These are phyloP conservation scores for Callospermophilus lateralis DNA, from an alignment of 2,113 vertebrate genomes.

Conservation along the genomic window DNA sequence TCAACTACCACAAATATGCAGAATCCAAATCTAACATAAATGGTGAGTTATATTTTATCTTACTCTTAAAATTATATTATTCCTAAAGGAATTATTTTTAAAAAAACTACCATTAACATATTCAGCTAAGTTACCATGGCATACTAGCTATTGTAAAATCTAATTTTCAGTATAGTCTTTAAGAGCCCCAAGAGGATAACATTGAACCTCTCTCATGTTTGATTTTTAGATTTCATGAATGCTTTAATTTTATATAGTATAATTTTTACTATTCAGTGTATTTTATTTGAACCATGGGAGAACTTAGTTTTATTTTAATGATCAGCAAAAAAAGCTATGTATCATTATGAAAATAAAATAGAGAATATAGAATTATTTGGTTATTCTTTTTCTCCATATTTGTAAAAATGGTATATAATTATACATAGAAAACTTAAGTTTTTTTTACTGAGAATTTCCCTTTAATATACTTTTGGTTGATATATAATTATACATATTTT, in stretches of 20 bases:
- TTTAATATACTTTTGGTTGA: neutral
- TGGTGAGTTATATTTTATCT: conserved; percentile 3
- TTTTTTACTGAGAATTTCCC: neutral
- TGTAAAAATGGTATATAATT: neutral
- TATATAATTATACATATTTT: neutral
- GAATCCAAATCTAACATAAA: neutral
- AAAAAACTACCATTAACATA: neutral
- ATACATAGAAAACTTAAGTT: neutral
- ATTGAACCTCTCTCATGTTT: neutral
- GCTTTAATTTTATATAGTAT: conserved; percentile 60
- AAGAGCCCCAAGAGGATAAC: conserved; percentile 22
- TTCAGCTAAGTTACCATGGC: conserved; percentile 10
- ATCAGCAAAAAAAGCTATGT: conserved; percentile 64
- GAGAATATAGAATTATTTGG: neutral
- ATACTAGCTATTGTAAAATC: conserved; percentile 24
- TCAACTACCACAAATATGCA: neutral
- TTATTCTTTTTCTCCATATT: neutral
- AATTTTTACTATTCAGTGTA: conserved; percentile 35
- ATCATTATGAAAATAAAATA: conserved; percentile 49
- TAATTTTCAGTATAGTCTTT: conserved; percentile 63
- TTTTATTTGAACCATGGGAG: conserved; percentile 70
- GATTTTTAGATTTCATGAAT: conserved; percentile 62
- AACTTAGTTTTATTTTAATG: conserved; percentile 61
- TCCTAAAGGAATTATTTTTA: neutral
- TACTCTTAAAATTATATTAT: neutral